phyloP scores from a whole-genome alignment of 2,888 invertebrate species.

The Netelia inedita region DNA sequence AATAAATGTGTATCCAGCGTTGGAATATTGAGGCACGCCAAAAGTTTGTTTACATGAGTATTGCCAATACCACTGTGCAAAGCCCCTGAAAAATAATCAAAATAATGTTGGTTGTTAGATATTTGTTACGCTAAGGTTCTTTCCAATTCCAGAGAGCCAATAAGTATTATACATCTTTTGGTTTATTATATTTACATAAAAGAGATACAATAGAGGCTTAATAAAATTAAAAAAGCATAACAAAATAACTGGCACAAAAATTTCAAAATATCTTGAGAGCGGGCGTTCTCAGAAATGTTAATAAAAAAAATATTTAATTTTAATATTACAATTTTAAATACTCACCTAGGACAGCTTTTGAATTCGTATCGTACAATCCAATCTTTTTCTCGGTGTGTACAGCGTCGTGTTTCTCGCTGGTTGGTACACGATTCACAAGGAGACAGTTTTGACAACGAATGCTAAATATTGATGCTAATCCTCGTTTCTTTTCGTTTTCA shows the following conservation, averaged over 20 bases:
- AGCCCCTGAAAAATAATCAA: not conserved
- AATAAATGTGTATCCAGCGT: constrained; percentile 23
- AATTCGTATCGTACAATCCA: not conserved
- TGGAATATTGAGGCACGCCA: constrained; percentile 28
- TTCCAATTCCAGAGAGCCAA: not conserved
- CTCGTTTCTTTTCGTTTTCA: constrained; percentile 35
- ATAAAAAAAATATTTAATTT: too few species aligned
- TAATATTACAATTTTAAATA: not conserved
- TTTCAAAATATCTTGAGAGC: too few species aligned
- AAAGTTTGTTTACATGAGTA: constrained; percentile 21
- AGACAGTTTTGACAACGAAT: constrained; percentile 62
- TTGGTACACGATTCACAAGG: constrained; percentile 47
- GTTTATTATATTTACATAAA: not conserved
- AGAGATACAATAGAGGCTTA: not conserved
- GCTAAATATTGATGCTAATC: constrained; percentile 35
- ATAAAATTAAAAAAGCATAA: too few species aligned
- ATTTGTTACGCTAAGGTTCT: not conserved
- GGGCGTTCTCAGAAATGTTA: too few species aligned
- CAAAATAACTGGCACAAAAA: too few species aligned
- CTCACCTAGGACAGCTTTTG: constrained; percentile 1
- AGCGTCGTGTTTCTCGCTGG: constrained; percentile 29
- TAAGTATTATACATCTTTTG: not conserved
- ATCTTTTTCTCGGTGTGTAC: not conserved
- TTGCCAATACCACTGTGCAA: constrained; percentile 18
- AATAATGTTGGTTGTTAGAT: too few species aligned